phyloP scores from a whole-genome alignment of 1,140 invertebrate species.

The Frieseomelitta varia region DNA sequence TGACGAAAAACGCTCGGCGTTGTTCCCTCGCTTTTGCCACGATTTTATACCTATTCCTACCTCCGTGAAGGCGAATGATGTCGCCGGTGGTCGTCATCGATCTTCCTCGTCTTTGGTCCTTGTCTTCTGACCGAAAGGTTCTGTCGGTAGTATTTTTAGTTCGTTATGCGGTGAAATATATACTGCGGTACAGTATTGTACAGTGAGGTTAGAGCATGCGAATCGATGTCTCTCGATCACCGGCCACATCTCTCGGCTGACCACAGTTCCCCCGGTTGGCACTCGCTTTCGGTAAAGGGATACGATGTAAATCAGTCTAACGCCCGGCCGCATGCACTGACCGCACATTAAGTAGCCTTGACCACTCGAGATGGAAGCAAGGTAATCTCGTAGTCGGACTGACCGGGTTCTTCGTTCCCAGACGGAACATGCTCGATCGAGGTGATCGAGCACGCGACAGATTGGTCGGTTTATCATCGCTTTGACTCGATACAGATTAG shows the following conservation, averaged over 20 bases:
- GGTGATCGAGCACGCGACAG: not conserved
- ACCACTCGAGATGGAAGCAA: conserved; percentile 46
- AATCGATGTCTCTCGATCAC: conserved; percentile 71
- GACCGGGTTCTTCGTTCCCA: conserved; percentile 3
- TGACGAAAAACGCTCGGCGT: not conserved
- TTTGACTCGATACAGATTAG: not conserved
- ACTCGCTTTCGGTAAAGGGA: conserved; percentile 71
- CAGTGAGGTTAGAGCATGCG: conserved; percentile 34
- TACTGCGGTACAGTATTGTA: not conserved
- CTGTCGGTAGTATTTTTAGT: not conserved
- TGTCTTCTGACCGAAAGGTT: no score
- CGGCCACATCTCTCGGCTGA: conserved; percentile 77
- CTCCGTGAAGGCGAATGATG: no score
- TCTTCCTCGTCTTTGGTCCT: not conserved
- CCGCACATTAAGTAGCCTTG: conserved; percentile 77
- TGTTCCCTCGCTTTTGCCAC: not conserved
- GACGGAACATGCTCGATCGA: not conserved
- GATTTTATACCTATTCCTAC: not conserved
- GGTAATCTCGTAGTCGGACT: conserved; percentile 39
- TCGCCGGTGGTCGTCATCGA: no score
- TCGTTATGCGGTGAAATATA: not conserved
- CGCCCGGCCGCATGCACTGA: conserved; percentile 71
- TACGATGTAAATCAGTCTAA: conserved; percentile 79
- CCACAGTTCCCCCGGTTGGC: conserved; percentile 69
- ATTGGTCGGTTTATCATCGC: no score